Conservation (phyloP, 2,888 invertebrate genomes). For the Acronicta aceris region DNA sequence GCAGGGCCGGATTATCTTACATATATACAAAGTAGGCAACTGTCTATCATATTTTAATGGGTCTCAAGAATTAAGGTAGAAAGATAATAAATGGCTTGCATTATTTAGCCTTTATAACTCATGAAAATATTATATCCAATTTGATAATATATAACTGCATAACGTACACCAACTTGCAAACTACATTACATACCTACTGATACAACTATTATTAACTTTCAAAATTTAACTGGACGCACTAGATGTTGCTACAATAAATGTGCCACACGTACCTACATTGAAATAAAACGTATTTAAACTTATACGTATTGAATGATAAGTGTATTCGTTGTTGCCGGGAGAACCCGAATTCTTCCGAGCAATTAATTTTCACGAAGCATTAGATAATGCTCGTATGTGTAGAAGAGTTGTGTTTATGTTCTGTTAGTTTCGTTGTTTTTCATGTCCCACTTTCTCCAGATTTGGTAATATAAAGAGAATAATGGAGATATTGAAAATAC, state of each 20-base stretch:
- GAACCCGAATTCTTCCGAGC: constrained; percentile 70
- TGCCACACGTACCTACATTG: constrained; percentile 8
- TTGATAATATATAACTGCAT: neutral
- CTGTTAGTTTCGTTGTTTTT: constrained; percentile 53
- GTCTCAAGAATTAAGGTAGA: too few species aligned
- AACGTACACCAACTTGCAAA: neutral
- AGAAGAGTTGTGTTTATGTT: constrained; percentile 64
- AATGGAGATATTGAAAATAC: constrained; percentile 41
- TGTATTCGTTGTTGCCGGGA: constrained; percentile 63
- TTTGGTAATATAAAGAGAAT: constrained; percentile 29
- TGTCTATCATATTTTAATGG: too few species aligned
- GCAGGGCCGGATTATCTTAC: too few species aligned
- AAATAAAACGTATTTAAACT: constrained; percentile 8
- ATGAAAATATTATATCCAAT: too few species aligned
- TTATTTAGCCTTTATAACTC: too few species aligned
- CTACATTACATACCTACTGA: neutral
- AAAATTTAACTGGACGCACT: constrained; percentile 6
- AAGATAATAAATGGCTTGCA: too few species aligned
- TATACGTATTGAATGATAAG: constrained; percentile 60
- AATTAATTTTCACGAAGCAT: constrained; percentile 77
- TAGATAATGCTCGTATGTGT: constrained; percentile 68
- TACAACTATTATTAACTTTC: too few species aligned
- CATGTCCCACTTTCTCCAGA: constrained; percentile 45
- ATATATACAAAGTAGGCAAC: too few species aligned
- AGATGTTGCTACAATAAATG: constrained; percentile 4